Evolutionary conservation across 2,888 invertebrate species (phyloP).

Genomic region (Chloroclysta siterata): DNA sequence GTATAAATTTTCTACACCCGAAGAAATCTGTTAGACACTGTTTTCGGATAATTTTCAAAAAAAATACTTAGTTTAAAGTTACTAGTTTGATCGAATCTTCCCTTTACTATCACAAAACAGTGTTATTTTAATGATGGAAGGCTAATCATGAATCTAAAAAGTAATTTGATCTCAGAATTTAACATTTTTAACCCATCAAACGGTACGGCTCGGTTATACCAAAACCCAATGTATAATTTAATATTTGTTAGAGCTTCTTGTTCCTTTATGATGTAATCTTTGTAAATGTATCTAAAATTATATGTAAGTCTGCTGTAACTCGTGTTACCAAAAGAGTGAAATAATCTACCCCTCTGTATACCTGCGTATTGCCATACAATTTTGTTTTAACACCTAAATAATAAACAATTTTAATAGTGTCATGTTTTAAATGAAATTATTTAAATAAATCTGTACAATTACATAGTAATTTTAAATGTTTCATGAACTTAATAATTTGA

Average conservation of each 20-base stretch:
- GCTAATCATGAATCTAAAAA: slow-evolving; percentile 62
- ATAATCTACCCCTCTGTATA: slow-evolving; percentile 21
- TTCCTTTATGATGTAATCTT: slow-evolving; percentile 70
- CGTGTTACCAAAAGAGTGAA: slow-evolving; percentile 35
- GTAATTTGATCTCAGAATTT: slow-evolving; percentile 74
- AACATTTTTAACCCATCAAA: slow-evolving; percentile 50
- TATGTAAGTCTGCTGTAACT: slow-evolving; percentile 30
- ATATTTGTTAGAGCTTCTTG: slow-evolving; percentile 63
- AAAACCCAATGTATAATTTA: slow-evolving; percentile 78
- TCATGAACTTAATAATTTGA: slow-evolving; percentile 5
- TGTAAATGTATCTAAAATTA: slow-evolving; percentile 57
- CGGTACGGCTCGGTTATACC: slow-evolving; percentile 71
- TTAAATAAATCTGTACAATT: slow-evolving; percentile 18
- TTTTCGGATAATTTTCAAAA: too few species aligned
- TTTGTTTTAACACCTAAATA: neutral
- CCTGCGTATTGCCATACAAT: slow-evolving; percentile 9
- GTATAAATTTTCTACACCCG: too few species aligned
- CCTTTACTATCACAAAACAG: neutral
- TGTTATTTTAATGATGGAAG: slow-evolving; percentile 31
- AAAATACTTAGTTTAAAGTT: too few species aligned
- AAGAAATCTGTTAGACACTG: too few species aligned
- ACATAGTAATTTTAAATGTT: neutral
- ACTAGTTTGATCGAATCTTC: too few species aligned
- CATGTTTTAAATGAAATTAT: slow-evolving; percentile 9
- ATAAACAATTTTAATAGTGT: slow-evolving; percentile 19